A percentile compares a stretch with the other conserved stretches of the same genome.
These are phyloP conservation scores for Epinephelus malabaricus DNA, from an alignment of 2,797 vertebrate genomes.

Conservation along the genomic window DNA sequence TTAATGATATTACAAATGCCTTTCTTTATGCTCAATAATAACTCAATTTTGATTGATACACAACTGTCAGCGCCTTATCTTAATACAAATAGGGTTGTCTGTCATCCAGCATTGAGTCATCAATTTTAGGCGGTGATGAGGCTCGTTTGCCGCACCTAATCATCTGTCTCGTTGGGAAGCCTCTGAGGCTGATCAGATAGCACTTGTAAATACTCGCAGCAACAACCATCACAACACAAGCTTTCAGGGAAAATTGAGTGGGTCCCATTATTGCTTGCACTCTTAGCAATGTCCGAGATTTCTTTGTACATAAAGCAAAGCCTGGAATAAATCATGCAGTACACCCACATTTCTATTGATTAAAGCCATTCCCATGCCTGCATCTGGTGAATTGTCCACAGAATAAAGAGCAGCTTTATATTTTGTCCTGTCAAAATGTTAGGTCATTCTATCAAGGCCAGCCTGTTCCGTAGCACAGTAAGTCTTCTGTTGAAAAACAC, in stretches of 20 bases:
- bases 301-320: constrained; percentile 96
- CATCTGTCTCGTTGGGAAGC: constrained; percentile 95
- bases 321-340: constrained; percentile 95
- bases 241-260: constrained; percentile 95
- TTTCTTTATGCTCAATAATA: constrained; percentile 98
- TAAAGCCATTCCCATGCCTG: constrained; percentile 95
- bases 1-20: constrained; percentile 98
- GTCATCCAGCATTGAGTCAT: constrained; percentile 98
- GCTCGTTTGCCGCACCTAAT: constrained; percentile 98
- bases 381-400: constrained; percentile 94
- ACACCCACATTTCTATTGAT: constrained; percentile 95
- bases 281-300: constrained; percentile 92
- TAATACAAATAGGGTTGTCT: constrained; percentile 97
- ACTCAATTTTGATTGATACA: constrained; percentile 97
- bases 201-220: constrained; percentile 94
- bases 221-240: constrained; percentile 93
- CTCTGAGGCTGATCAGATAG: constrained; percentile 97
- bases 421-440: constrained; percentile 98
- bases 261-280: constrained; percentile 92
- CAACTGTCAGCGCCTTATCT: constrained; percentile 93
- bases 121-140: constrained; percentile 95
- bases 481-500: constrained; percentile 77
- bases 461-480: constrained; percentile 83
- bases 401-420: constrained; percentile 99
- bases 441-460: constrained; percentile 94